A percentile compares a stretch with the other conserved stretches of the same genome.
Evolutionary conservation across 92 coral and sea anemone genomes (phyloP).

Genomic region (Paramuricea clavata): DNA sequence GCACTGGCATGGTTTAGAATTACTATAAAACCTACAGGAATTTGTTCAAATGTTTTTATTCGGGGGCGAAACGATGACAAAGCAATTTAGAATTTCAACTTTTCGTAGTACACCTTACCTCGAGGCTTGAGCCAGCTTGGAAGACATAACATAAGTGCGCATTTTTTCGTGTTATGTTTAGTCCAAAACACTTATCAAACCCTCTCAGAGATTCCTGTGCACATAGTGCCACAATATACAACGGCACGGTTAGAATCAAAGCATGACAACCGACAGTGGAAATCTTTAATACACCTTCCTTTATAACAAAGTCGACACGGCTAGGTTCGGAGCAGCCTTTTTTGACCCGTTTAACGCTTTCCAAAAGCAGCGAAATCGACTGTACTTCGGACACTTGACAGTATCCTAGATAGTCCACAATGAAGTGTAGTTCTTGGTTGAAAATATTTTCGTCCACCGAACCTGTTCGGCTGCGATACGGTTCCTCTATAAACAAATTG

Average conservation of each 20-base stretch:
- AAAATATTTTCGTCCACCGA: conserved; percentile 12
- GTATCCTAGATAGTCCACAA: conserved; percentile 95
- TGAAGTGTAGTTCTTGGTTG: conserved; percentile 81
- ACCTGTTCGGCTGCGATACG: conserved; percentile 25
- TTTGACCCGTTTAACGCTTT: conserved; percentile 91
- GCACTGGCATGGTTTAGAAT: not conserved
- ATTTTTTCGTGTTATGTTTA: conserved; percentile 90
- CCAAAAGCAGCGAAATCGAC: conserved; percentile 88
- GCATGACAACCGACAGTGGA: conserved; percentile 84
- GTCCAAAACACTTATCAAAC: conserved; percentile 88
- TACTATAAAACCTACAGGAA: not conserved
- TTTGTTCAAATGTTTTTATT: not conserved
- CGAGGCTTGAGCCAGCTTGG: conserved; percentile 94
- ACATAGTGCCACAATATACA: conserved; percentile 96
- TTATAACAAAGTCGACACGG: conserved; percentile 89
- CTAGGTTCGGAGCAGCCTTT: conserved; percentile 82
- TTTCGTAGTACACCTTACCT: conserved; percentile 75
- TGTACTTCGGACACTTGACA: conserved; percentile 93
- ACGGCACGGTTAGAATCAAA: conserved; percentile 89
- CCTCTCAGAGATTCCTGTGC: conserved; percentile 96
- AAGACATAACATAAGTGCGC: conserved; percentile 96
- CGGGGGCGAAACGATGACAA: not conserved
- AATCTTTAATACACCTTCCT: conserved; percentile 92
- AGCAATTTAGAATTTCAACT: not conserved
- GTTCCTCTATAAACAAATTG: conserved; percentile 4